Base-by-base conservation (phyloP, 2,797 vertebrate genomes). In the Malurus leucopterus region DNA sequence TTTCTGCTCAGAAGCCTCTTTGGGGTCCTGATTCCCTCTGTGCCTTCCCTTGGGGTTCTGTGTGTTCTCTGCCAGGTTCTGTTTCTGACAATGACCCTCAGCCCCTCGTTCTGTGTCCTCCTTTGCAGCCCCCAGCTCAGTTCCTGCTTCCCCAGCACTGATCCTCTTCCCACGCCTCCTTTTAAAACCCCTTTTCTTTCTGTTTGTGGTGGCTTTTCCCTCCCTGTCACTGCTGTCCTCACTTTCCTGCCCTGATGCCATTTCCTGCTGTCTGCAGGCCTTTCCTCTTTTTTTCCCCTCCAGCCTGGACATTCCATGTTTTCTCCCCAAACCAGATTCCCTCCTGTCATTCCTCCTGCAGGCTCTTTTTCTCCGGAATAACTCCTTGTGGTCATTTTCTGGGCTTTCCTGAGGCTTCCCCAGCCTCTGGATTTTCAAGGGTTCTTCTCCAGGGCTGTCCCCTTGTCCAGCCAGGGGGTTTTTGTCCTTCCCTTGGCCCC, bases 311-410 rank as follows among this genome's bases (percentile, higher is more conserved):
- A 58, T 22, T 69, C 19, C 5, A 1, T 64, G 65, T 84, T 69
- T 89, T 83, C 88, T 87, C 93, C 50, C 64, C n/a, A 79, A 40
- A 79, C 9, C 92, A 91, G 72, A 32, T 96, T 97, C 54, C 88
- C 91, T 51, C 95, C 89, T 79, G 13, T 65, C n/a, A 29, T 51
- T 91, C 41, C 72, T 80, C 62, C 49, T 92, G 49, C 75, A 15
- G 84, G 59, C 43, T 91, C 50, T 91, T 69, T 62, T 88, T 11
- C 53, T 89, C 30, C 0, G 8, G 51, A 69, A 64, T 82, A 61
- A 75, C 81, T 75, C 89, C 72, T 67, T 86, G n/a, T 86, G 85
- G 71, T 32, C 43, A 21, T 71, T 91, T 44, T 76, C 90, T 54
- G 55, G 82, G 69, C 86, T 84, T 88, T 84, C 53, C 65, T 94